A percentile compares a stretch with the other conserved stretches of the same genome.
phyloP scores from a whole-genome alignment of 2,888 invertebrate genomes.

The Lapara coniferarum region DNA sequence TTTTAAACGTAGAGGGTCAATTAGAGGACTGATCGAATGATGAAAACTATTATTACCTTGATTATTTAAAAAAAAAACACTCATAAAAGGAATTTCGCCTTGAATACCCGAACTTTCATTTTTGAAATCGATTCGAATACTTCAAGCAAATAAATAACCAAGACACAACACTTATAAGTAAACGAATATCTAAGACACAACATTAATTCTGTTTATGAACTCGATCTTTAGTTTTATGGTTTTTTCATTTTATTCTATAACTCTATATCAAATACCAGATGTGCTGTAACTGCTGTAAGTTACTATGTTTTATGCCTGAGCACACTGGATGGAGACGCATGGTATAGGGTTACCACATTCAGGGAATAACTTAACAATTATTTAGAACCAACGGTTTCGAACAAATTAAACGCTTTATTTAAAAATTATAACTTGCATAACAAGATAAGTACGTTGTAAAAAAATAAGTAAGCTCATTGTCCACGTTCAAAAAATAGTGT shows the following conservation, averaged over 20 bases:
- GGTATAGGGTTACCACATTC: neutral
- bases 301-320: constrained; percentile 6
- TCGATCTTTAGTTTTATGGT: neutral
- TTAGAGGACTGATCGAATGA: too few species aligned
- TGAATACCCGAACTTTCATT: too few species aligned
- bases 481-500: too few species aligned
- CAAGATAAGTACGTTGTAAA: too few species aligned
- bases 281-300: neutral
- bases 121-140: too few species aligned
- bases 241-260: neutral
- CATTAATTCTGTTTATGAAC: neutral
- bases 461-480: too few species aligned
- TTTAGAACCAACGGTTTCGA: neutral
- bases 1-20: too few species aligned
- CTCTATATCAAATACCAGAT: constrained; percentile 8
- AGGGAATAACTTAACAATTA: neutral
- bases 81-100: too few species aligned
- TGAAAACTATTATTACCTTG: too few species aligned
- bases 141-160: neutral
- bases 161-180: neutral
- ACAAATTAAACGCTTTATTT: neutral
- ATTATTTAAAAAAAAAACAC: too few species aligned
- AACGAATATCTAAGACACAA: neutral
- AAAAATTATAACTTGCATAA: neutral
- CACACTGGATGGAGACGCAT: neutral